Conservation (phyloP, 2,113 vertebrate genomes). For the Notechis scutatus region DNA sequence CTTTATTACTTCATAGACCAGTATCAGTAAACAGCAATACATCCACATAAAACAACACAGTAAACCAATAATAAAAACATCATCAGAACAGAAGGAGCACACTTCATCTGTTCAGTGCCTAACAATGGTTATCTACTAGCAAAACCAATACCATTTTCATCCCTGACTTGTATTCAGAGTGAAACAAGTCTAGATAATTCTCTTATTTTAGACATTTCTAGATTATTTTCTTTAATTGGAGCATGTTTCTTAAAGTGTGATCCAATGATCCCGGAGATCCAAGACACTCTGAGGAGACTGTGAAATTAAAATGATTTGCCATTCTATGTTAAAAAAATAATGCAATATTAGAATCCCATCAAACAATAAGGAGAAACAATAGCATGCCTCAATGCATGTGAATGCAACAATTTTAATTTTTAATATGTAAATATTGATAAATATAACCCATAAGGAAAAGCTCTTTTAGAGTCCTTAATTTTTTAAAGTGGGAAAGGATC, state of each 20-base stretch:
- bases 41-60: neutral
- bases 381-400: neutral
- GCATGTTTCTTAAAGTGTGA: neutral
- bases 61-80: neutral
- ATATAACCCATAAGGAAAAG: neutral
- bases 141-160: neutral
- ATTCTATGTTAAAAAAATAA: neutral
- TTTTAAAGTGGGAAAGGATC: neutral
- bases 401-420: neutral
- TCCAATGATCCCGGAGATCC: neutral
- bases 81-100: neutral
- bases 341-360: neutral
- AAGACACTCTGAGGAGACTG: neutral
- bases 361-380: neutral
- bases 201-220: neutral
- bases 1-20: neutral
- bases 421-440: neutral
- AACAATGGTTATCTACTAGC: neutral
- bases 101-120: neutral
- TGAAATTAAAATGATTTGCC: neutral
- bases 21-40: neutral
- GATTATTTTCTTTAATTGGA: neutral
- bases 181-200: neutral
- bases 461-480: neutral
- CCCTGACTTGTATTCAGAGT: neutral